These are phyloP conservation scores for Anseranas semipalmata DNA, from an alignment of 2,113 vertebrate genomes.

Conservation along the genomic window DNA sequence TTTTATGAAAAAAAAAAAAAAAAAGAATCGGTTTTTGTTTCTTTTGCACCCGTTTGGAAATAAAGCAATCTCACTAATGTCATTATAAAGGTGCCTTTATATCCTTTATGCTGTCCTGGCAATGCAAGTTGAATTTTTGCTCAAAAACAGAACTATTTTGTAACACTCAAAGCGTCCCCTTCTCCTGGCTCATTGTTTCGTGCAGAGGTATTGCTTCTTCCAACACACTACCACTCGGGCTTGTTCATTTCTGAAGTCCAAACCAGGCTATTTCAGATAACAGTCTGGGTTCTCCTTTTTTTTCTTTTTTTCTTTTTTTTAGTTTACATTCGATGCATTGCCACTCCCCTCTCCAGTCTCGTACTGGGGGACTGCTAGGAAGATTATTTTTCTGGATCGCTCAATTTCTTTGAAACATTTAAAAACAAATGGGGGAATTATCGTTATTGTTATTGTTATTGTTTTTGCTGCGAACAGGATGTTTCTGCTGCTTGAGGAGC, in stretches of 20 bases:
- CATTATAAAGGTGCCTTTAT: neutral
- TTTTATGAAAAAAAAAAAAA: neutral
- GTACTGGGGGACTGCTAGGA: neutral
- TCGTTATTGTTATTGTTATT: neutral
- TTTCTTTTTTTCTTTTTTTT: neutral
- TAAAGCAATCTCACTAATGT: neutral
- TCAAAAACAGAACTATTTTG: neutral
- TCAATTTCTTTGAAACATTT: neutral
- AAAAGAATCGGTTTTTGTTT: neutral
- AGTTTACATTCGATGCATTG: rapidly evolving
- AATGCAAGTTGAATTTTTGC: neutral
- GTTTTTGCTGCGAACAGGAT: neutral
- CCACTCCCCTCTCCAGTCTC: neutral
- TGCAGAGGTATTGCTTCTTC: neutral
- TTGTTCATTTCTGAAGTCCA: neutral
- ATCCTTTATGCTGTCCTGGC: neutral
- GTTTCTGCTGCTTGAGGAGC: neutral
- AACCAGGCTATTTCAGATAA: neutral
- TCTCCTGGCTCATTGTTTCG: neutral
- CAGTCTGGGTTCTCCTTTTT: neutral
- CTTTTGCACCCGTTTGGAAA: neutral
- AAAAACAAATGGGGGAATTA: neutral
- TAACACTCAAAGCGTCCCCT: neutral
- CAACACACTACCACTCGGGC: neutral
- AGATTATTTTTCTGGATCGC: neutral